Evolutionary conservation across 2,797 vertebrate genomes (phyloP).

Genomic region (Tapirus indicus): DNA sequence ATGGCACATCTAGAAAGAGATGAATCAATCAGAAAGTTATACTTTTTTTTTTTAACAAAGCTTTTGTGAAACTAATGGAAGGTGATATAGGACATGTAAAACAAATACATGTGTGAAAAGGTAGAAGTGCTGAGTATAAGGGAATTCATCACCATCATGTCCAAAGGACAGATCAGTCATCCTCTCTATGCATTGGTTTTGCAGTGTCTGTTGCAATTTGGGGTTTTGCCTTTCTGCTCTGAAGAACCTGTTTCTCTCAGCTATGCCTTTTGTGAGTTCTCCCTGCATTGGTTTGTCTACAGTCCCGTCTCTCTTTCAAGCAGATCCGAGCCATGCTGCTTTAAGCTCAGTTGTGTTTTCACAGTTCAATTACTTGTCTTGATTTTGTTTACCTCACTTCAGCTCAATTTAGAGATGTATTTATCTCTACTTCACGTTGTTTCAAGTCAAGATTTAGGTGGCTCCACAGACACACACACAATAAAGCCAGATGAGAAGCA

Average conservation of each 20-base stretch:
- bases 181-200: background rate
- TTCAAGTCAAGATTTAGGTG: slow-evolving; percentile 50
- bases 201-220: background rate
- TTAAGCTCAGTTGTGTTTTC: background rate
- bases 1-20: background rate
- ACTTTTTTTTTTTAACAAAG: background rate
- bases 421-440: background rate
- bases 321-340: background rate
- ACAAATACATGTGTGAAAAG: background rate
- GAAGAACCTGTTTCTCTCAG: background rate
- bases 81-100: background rate
- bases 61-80: background rate
- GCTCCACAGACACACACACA: background rate
- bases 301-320: background rate
- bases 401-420: slow-evolving; percentile 36
- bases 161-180: background rate
- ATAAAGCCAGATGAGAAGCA: background rate
- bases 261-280: background rate
- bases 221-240: background rate
- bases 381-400: slow-evolving; percentile 40
- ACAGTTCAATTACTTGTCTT: background rate
- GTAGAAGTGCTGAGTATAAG: background rate
- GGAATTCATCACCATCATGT: background rate
- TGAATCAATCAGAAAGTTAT: background rate
- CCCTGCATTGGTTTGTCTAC: background rate